Percentiles rank a stretch among this genome's conserved stretches.
phyloP scores from a whole-genome alignment of 2,113 vertebrate species.

The Crotalus tigris region DNA sequence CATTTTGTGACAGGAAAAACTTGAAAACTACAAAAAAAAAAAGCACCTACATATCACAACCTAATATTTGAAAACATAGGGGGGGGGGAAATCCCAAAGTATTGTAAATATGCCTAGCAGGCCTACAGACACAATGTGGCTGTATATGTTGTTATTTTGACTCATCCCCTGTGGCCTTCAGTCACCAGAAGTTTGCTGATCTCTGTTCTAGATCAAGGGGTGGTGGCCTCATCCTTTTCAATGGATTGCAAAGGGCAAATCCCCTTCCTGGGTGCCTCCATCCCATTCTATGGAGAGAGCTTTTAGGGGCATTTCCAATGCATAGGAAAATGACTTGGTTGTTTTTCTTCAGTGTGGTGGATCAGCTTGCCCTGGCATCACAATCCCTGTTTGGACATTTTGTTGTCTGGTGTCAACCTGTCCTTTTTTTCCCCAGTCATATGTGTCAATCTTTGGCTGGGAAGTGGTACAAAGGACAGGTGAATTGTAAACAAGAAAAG shows the following conservation, averaged over 20 bases:
- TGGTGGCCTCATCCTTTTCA: background rate
- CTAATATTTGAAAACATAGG: background rate
- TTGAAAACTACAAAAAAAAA: background rate
- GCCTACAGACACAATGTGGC: background rate
- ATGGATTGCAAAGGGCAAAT: background rate
- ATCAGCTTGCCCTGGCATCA: background rate
- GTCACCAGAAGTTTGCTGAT: background rate
- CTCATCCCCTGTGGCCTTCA: background rate
- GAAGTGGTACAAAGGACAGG: background rate
- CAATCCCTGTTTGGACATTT: background rate
- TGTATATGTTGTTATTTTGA: background rate
- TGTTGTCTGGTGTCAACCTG: background rate
- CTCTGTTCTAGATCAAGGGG: background rate
- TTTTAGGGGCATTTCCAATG: background rate
- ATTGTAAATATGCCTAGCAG: background rate
- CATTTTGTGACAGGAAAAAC: background rate
- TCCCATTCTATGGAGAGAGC: background rate
- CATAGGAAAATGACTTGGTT: background rate
- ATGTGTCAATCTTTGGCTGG: conserved; percentile 5
- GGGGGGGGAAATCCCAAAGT: background rate
- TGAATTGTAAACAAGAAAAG: background rate
- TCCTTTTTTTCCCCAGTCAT: background rate
- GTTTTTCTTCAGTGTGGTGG: background rate
- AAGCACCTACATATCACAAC: background rate
- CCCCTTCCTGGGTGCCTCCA: background rate